Evolutionary conservation across 1,140 invertebrate species (phyloP).

Genomic region (Pachypsylla venusta): DNA sequence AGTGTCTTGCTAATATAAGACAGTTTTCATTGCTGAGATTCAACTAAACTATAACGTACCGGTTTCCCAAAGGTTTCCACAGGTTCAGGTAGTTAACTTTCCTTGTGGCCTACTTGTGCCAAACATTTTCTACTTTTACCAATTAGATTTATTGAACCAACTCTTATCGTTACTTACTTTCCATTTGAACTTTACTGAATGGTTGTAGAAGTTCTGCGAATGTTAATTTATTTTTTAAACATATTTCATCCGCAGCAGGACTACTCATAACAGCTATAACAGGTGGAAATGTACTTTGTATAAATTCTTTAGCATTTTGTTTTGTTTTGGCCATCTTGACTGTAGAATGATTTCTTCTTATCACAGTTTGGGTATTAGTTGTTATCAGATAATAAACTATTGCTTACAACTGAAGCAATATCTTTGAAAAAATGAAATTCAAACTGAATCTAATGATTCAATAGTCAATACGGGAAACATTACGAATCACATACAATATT

Average conservation of each 20-base stretch:
- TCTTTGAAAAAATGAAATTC: no score
- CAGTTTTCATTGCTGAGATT: no score
- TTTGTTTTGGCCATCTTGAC: conserved; percentile 43
- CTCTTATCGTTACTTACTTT: conserved; percentile 40
- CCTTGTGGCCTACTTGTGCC: neutral
- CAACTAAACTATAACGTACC: no score
- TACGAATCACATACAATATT: no score
- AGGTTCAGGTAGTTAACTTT: neutral
- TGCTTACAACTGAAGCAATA: no score
- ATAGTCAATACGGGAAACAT: no score
- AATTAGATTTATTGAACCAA: conserved; percentile 11
- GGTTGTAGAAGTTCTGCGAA: conserved; percentile 83
- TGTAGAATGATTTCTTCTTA: no score
- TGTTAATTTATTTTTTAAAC: conserved; percentile 78
- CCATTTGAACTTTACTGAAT: conserved; percentile 60
- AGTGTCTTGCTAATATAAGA: no score
- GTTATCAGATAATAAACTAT: no score
- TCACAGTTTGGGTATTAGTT: no score
- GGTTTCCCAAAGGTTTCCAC: conserved; percentile 8
- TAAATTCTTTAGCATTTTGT: conserved; percentile 65
- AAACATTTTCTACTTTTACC: neutral
- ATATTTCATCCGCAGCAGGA: conserved; percentile 59
- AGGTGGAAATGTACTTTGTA: conserved; percentile 76
- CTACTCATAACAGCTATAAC: conserved; percentile 73
- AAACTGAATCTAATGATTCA: no score